Conservation (phyloP, 2,888 invertebrate genomes). For the Polymixis flavicincta region DNA sequence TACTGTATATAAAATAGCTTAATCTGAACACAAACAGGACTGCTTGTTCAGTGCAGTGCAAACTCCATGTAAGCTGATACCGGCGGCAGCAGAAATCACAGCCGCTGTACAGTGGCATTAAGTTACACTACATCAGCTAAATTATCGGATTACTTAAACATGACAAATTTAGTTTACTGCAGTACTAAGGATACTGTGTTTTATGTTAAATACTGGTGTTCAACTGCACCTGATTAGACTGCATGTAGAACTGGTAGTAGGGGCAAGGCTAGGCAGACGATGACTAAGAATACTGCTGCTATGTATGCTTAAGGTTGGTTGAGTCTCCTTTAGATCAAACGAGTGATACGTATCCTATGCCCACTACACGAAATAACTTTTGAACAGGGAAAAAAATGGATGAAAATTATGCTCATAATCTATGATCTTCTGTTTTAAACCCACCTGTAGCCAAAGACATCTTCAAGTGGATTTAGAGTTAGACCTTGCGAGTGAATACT, state of each 20-base stretch:
- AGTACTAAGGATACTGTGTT: neutral
- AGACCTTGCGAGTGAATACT: neutral
- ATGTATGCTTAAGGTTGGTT: neutral
- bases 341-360: no score
- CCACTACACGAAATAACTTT: no score
- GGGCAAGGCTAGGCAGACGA: neutral
- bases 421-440: neutral
- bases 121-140: slow-evolving; percentile 24
- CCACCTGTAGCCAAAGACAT: neutral
- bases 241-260: neutral
- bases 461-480: neutral
- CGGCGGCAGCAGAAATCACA: slow-evolving; percentile 4
- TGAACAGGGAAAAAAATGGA: no score
- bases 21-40: slow-evolving; percentile 11
- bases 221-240: neutral
- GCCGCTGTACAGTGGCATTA: slow-evolving; percentile 9
- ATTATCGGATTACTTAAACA: slow-evolving; percentile 27
- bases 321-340: neutral
- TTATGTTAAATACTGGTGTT: neutral
- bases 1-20: neutral
- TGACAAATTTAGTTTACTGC: slow-evolving; percentile 1
- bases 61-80: slow-evolving; percentile 39
- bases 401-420: no score
- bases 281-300: neutral
- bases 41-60: slow-evolving; percentile 12